Conservation (phyloP, 2,888 invertebrate species). For the Synanthedon tipuliformis region DNA sequence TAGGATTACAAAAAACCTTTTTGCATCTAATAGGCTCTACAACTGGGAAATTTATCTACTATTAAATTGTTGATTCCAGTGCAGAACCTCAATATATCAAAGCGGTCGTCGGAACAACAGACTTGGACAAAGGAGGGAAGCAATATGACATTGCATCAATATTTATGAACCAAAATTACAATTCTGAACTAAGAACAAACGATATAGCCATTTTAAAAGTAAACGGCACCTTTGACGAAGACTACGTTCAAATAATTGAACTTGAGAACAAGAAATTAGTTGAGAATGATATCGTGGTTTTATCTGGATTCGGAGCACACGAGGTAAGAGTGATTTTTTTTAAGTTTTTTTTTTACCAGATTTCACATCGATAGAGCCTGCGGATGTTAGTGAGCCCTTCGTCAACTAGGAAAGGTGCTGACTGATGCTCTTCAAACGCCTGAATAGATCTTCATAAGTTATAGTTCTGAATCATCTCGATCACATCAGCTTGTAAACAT, state of each 20-base stretch:
- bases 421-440: no score
- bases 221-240: conserved; percentile 26
- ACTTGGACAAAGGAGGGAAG: conserved; percentile 36
- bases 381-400: no score
- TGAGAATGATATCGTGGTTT: conserved; percentile 35
- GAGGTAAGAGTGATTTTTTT: conserved; percentile 21
- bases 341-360: no score
- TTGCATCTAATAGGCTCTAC: no score
- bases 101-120: conserved; percentile 42
- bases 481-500: no score
- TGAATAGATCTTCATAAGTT: no score
- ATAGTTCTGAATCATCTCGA: no score
- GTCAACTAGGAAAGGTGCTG: no score
- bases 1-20: no score
- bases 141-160: conserved; percentile 27
- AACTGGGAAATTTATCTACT: no score
- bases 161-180: conserved; percentile 28
- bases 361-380: no score
- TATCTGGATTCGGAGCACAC: conserved; percentile 50
- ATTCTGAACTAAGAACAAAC: conserved; percentile 25
- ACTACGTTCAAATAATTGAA: conserved; percentile 22
- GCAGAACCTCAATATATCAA: conserved; percentile 35
- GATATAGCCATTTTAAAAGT: conserved; percentile 49
- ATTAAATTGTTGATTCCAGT: conserved; percentile 15
- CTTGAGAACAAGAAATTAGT: conserved; percentile 20